Percentiles rank a stretch among this genome's conserved stretches.
These are phyloP conservation scores for Gnathonemus echidnorhynchus DNA, from an alignment of 2,113 vertebrate genomes.

Conservation along the genomic window DNA sequence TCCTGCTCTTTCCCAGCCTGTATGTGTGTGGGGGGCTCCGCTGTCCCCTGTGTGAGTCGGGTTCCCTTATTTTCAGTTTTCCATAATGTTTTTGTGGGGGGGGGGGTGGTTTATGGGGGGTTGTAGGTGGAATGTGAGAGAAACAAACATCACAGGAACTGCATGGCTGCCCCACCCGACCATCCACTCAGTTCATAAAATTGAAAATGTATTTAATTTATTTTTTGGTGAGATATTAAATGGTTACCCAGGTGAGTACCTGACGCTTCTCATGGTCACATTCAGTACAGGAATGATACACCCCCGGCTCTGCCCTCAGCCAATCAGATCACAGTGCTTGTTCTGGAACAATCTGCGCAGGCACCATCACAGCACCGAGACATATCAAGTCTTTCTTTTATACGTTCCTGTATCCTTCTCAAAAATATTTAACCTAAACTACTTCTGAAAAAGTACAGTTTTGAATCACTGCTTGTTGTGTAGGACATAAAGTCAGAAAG, in stretches of 20 bases:
- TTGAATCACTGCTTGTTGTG: not conserved
- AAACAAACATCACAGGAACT: not conserved
- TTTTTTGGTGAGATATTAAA: not conserved
- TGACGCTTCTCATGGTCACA: not conserved
- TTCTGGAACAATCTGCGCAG: too few species aligned
- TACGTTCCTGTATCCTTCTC: not conserved
- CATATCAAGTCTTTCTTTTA: too few species aligned
- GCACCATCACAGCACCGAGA: not conserved
- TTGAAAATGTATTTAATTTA: not conserved
- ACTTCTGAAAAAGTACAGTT: not conserved
- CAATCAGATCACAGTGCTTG: not conserved
- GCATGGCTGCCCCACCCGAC: not conserved
- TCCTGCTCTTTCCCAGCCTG: not conserved
- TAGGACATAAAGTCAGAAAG: not conserved
- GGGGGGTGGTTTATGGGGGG: not conserved
- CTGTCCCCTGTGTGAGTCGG: too few species aligned
- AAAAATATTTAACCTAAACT: not conserved
- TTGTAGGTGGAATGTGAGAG: not conserved
- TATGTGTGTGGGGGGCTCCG: not conserved
- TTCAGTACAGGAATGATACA: not conserved
- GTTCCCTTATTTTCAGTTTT: too few species aligned
- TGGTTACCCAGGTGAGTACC: not conserved
- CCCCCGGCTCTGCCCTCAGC: not conserved
- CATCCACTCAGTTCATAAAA: not conserved
- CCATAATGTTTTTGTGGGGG: not conserved